Base-by-base conservation (phyloP, 2,888 invertebrate species). In the Pseudeuparius sepicola region DNA sequence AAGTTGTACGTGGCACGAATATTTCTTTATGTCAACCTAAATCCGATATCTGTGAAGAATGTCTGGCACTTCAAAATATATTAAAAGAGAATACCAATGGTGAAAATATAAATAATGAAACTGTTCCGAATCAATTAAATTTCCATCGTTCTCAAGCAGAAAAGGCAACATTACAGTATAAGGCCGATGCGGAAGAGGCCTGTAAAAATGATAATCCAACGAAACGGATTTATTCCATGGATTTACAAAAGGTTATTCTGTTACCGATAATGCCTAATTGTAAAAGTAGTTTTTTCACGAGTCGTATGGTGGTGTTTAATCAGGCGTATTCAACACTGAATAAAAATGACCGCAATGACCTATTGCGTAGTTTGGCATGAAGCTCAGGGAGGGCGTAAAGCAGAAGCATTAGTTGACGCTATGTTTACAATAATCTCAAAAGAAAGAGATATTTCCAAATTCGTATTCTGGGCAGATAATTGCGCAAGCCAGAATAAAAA, bases 321-420 rank as follows among this genome's bases (percentile, higher is more conserved):
- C 26, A 39, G 27, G 34, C 34, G 3, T 42, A 40, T 31, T 38
- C 42, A 4, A 24, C 32, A 2, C 16, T 40, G n/a, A 36, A 25
- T 14, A 38, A 27, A 24, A 31, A 40, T 29, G 10, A 14, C 16
- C 13, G 10, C 4, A 16, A 31, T 23, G 31, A 39, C 30, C 30
- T 40, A 39, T 23, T 40, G 40, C 37, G 34, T 31, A 17, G 4
- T 41, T 6, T 45, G 43, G 41, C 41, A 44, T 29, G 44, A 44
- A 35, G 42, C 41, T 12, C 2, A 37, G 31, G 27, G 4, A 14
- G 40, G 37, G 3, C 30, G 40, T 13, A 37, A 36, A 16, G 38
- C 33, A 14, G 23, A 41, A 12, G 24, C 27, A 25, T 24, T 44
- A 27, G 34, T 34, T 15, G 38, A 42, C 31, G 31, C 42, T n/a